These are phyloP conservation scores for Lochmaea crataegi DNA, from an alignment of 2,888 invertebrate genomes.

Conservation along the genomic window DNA sequence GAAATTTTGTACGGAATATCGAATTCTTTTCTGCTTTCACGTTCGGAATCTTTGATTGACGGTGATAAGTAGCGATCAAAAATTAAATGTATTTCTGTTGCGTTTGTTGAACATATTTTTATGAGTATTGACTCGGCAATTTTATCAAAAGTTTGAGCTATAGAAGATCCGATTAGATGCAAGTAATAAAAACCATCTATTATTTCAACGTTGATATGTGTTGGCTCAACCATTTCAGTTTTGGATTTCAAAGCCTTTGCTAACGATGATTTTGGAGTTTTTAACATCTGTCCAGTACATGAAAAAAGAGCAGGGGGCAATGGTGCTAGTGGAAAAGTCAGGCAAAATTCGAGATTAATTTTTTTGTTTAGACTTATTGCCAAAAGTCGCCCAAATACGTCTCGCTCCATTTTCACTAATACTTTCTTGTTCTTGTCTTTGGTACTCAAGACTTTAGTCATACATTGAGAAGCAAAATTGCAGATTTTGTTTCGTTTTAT, in stretches of 20 bases:
- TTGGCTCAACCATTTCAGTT: too few species aligned
- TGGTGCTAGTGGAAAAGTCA: slow-evolving; percentile 31
- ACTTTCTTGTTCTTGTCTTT: slow-evolving; percentile 43
- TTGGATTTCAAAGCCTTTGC: slow-evolving; percentile 13
- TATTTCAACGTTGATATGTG: slow-evolving; percentile 39
- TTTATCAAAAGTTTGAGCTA: slow-evolving; percentile 55
- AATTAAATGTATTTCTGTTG: slow-evolving; percentile 50
- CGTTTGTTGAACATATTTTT: slow-evolving; percentile 50
- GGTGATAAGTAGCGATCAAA: slow-evolving; percentile 54
- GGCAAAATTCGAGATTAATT: slow-evolving; percentile 52
- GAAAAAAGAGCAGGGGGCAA: slow-evolving; percentile 26
- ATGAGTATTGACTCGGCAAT: slow-evolving; percentile 51
- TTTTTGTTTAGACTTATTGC: slow-evolving; percentile 54
- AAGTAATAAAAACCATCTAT: slow-evolving; percentile 54
- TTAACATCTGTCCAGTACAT: slow-evolving; percentile 37
- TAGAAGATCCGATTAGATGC: slow-evolving; percentile 45
- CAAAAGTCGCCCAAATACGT: slow-evolving; percentile 51
- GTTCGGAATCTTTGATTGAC: slow-evolving; percentile 56
- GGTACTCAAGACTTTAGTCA: slow-evolving; percentile 34
- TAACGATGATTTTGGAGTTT: slow-evolving; percentile 13
- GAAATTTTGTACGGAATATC: slow-evolving; percentile 51
- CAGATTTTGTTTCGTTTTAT: slow-evolving; percentile 46
- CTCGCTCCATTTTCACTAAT: slow-evolving; percentile 53
- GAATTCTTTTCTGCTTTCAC: slow-evolving; percentile 46
- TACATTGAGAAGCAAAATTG: slow-evolving; percentile 50